Evolutionary conservation across 2,888 invertebrate species (phyloP), one percentile per base, ranked within the genome.

Genomic region (Cephalotes varians): DNA sequence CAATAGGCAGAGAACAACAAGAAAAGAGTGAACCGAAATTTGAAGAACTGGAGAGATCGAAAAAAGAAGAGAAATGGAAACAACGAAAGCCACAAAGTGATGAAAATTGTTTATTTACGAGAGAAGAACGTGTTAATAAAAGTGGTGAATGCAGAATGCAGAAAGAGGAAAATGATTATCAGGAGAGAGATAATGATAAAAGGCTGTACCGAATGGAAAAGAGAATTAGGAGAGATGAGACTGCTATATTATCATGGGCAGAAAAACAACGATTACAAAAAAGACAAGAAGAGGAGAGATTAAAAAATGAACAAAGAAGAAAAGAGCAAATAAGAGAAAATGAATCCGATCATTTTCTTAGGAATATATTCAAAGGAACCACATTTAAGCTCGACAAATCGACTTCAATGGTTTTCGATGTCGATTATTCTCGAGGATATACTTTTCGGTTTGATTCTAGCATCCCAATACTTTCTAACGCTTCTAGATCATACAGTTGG

Each of bases 221-320:
- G 77, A 77, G 85, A 81, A 67, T 90, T 40, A 86, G 93, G 93
- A 84, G 76, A 76, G 88, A 91, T 21, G 86, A 89, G 83, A 67
- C 81, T 0, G 81, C 81, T 1, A 76, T 85, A 83, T 76, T 83
- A 18, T 40, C 85, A 12, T 88, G 86, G 77, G 82, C 84, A 56
- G 82, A 85, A 73, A 90, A 83, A 65, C 81, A 83, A 79, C 89
- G 85, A 10, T 25, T 87, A 15, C 81, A 81, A 12, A 88, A 73
- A 72, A 81, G 76, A 28, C 77, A 76, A 2, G 87, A 86, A 34
- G 88, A 86, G 54, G 89, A 86, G 51, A 94, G 90, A 90, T 94
- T 67, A 18, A 94, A 93, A 40, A 93, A 94, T 12, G 94, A 94
- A 0, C 92, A 92, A 54, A 94, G 94, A 82, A 94, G 93, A 34